A percentile compares a stretch with the other conserved stretches of the same genome.
phyloP scores from a whole-genome alignment of 2,113 vertebrate species.

The Columba livia region DNA sequence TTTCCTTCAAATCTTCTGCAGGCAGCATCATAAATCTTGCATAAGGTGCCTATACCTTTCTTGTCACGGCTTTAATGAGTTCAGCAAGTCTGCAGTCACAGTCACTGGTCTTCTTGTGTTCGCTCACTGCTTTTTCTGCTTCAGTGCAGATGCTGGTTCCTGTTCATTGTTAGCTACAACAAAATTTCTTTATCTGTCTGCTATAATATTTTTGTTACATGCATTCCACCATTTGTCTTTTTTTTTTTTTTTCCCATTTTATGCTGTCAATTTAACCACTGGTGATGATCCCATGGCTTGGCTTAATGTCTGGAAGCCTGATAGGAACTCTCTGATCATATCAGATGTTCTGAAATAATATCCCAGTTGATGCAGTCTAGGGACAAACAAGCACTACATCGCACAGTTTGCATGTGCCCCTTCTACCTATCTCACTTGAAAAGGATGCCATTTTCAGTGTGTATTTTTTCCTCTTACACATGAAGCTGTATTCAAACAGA shows the following conservation, averaged over 20 bases:
- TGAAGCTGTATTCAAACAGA: neutral
- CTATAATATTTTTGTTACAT: neutral
- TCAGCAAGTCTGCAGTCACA: slow-evolving; percentile 19
- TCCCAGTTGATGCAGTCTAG: neutral
- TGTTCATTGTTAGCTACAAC: neutral
- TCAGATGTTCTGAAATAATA: neutral
- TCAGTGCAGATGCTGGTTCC: slow-evolving; percentile 1
- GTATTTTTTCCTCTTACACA: neutral
- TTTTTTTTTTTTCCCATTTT: neutral
- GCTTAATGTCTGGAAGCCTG: neutral
- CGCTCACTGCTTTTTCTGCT: slow-evolving; percentile 18
- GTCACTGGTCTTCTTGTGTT: neutral
- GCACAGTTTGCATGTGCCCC: neutral
- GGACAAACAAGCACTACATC: neutral
- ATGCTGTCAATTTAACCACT: neutral
- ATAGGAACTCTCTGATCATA: neutral
- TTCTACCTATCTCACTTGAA: neutral
- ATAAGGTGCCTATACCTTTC: neutral
- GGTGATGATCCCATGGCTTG: neutral
- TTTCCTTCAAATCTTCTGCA: neutral
- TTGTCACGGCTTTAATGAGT: neutral
- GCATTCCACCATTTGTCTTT: neutral
- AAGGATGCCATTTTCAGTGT: neutral
- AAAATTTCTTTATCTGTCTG: neutral
- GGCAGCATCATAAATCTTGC: slow-evolving; percentile 41